Evolutionary conservation across 2,797 vertebrate species (phyloP).

Genomic region (Numenius phaeopus): DNA sequence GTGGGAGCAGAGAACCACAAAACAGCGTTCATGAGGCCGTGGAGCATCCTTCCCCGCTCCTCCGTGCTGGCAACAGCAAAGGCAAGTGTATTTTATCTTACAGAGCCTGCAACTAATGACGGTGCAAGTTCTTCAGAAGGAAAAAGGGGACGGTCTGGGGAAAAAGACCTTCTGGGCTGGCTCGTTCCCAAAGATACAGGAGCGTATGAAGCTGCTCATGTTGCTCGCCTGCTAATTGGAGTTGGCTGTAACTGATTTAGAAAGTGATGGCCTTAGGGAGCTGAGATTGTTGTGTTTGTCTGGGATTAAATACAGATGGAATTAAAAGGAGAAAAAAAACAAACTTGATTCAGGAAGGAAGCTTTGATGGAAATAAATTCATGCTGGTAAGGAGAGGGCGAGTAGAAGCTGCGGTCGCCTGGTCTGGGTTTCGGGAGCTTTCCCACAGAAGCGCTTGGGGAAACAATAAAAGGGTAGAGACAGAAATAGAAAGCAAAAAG

Average conservation of each 20-base stretch:
- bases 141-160: conserved; percentile 26
- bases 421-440: not conserved
- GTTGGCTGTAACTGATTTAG: conserved; percentile 61
- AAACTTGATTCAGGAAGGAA: not conserved
- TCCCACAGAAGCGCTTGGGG: not conserved
- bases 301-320: conserved; percentile 73
- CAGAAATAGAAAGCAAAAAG: conserved; percentile 30
- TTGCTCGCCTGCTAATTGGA: conserved; percentile 63
- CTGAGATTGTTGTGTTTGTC: conserved; percentile 59
- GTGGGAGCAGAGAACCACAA: not conserved
- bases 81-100: not conserved
- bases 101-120: not conserved
- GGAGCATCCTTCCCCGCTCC: not conserved
- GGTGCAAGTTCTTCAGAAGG: not conserved
- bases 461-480: conserved; percentile 21
- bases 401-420: not conserved
- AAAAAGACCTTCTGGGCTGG: conserved; percentile 52
- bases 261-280: conserved; percentile 58
- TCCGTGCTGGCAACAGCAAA: not conserved
- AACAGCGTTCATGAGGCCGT: not conserved
- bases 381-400: not conserved
- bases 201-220: not conserved
- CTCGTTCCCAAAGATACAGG: not conserved
- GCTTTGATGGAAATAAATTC: conserved; percentile 12
- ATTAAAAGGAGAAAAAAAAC: not conserved